Percentiles rank a stretch among this genome's conserved stretches.
phyloP scores from a whole-genome alignment of 1,140 invertebrate genomes.

The Ostrea edulis region DNA sequence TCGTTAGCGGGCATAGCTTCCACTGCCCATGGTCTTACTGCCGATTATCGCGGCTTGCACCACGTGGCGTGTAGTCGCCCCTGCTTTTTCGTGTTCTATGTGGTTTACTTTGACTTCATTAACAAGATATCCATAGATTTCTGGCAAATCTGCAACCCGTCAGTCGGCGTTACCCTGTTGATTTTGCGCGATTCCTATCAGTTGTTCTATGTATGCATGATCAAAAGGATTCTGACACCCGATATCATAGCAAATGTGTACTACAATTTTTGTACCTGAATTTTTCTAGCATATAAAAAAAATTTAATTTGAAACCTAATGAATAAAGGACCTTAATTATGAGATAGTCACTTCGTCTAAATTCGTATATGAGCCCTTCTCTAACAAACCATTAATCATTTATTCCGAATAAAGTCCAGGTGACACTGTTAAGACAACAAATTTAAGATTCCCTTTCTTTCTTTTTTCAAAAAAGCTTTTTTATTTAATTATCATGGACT shows the following conservation, averaged over 20 bases:
- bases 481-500: too few species aligned
- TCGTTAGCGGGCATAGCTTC: neutral
- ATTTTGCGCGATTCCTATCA: neutral
- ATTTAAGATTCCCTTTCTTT: too few species aligned
- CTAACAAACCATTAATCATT: too few species aligned
- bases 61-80: neutral
- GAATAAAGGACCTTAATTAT: too few species aligned
- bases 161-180: neutral
- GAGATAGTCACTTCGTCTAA: too few species aligned
- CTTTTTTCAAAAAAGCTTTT: too few species aligned
- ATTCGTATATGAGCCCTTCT: too few species aligned
- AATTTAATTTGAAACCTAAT: too few species aligned
- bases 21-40: neutral
- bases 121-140: conserved; percentile 2
- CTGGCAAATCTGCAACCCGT: neutral
- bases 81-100: neutral
- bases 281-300: too few species aligned
- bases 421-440: too few species aligned
- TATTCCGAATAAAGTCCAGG: too few species aligned
- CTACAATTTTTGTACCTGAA: too few species aligned
- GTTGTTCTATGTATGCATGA: neutral
- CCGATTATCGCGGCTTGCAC: conserved; percentile 16
- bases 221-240: neutral
- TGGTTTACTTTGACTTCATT: neutral
- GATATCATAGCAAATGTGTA: neutral